Base-by-base conservation (phyloP, 2,888 invertebrate species). In the Bedellia somnulentella region DNA sequence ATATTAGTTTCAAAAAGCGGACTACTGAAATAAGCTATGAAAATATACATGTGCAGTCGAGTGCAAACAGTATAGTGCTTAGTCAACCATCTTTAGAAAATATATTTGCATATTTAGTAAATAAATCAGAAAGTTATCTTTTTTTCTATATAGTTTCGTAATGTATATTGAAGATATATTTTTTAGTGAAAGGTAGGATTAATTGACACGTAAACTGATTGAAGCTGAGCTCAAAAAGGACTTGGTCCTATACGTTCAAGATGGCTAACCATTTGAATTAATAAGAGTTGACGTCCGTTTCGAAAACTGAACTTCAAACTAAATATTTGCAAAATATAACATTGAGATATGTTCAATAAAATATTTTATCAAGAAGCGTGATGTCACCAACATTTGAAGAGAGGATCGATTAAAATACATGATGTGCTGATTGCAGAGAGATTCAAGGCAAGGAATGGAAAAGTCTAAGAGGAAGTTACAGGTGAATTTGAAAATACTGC, bases 361-460 rank as follows among this genome's bases (percentile, higher is more conserved):
- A 14, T 12, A 8, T 12, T 21, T 9, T 9, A 12, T 22, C 33
- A 36, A 30, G 27, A 34, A 36, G 36, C 34, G 24, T 35, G 30
- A 30, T 30, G 24, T 18, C 15, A 9, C 24, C 29, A 13, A 29
- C 21, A 17, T 11, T 21, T n/a, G n/a, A n/a, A n/a, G n/a, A n/a
- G n/a, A n/a, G n/a, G n/a, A n/a, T n/a, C n/a, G n/a, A n/a, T n/a
- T 24, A 41, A 61, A 64, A 68, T 66, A 70, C 68, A 71, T 70
- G 70, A 71, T 71, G 70, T 68, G 68, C 70, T 60, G 66, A 58
- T 57, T 44, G 39, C 45, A 49, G 16, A 25, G 11, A 31, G 24
- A 10, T 9, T 13, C 15, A 16, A 30, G 16, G 15, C 14, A n/a
- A 6, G n/a, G n/a, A n/a, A n/a, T n/a, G n/a, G n/a, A n/a, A n/a